Base-by-base conservation (phyloP, 2,888 invertebrate genomes). In the Malthinus flaveolus region DNA sequence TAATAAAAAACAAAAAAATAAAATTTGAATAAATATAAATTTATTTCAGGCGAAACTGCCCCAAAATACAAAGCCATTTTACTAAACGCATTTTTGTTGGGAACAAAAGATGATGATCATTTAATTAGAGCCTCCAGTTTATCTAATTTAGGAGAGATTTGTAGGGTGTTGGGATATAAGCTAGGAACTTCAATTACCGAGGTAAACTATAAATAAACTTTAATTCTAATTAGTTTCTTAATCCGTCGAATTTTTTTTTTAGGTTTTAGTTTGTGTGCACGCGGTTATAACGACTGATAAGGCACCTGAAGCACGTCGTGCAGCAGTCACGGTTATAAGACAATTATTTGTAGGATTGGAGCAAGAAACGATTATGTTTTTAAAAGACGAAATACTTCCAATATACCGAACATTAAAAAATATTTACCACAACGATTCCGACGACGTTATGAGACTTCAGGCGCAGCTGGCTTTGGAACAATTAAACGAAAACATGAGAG, bases 101-200 rank as follows among this genome's bases (percentile, higher is more conserved):
- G 87, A 1, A 82, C 86, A 32, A 84, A 85, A 66, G 90, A 92
- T 74, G 74, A 81, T 2, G 92, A 93, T 72, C 82, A 86, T 10
- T 76, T 91, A 31, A 84, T 94, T 37, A 82, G 92, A 68, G 86
- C 93, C 10, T 93, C 93, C 1, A 89, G 91, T 70, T 80, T 95
- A 51, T 92, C 93, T 0, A 93, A 92, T 76, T 80, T 95, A 39
- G 93, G 90, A 0, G 92, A 94, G 78, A 81, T 93, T 10, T 90
- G 90, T 67, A 81, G 86, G 65, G 84, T 90, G 3, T 78, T 95
- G 39, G 84, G 88, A 51, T 93, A 87, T 71, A 87, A 86, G 69
- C 78, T 94, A 4, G 90, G 90, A 31, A 79, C 84, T 56, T 84
- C 88, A 56, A 80, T 91, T 53, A 85, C 86, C 64, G 93, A 94